phyloP scores from a whole-genome alignment of 2,797 vertebrate genomes.

The Pseudopleuronectes americanus region DNA sequence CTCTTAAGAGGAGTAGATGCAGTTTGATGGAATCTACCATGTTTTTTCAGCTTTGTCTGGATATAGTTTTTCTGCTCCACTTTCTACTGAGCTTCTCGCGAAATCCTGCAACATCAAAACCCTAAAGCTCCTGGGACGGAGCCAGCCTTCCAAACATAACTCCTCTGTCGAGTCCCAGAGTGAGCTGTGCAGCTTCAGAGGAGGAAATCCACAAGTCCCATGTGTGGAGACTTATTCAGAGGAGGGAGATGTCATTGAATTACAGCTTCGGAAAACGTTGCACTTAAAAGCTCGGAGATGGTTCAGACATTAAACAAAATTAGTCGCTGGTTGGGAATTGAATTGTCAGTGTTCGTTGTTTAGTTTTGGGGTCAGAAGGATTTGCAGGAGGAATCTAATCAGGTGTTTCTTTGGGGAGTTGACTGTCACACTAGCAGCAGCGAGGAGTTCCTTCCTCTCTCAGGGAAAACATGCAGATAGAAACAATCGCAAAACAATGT shows the following conservation, averaged over 20 bases:
- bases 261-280: conserved; percentile 26
- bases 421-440: background rate
- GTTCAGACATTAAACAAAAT: conserved; percentile 28
- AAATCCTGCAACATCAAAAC: conserved; percentile 59
- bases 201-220: conserved; percentile 43
- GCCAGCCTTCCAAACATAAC: conserved; percentile 49
- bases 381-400: conserved; percentile 11
- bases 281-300: conserved; percentile 16
- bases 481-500: background rate
- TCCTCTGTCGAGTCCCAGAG: conserved; percentile 30
- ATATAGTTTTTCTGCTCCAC: conserved; percentile 47
- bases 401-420: conserved; percentile 1
- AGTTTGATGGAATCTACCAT: conserved; percentile 28
- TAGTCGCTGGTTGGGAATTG: background rate
- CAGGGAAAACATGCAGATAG: conserved; percentile 1
- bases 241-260: conserved; percentile 25
- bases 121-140: conserved; percentile 58
- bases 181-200: conserved; percentile 43
- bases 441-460: conserved; percentile 1
- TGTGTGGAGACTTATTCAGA: conserved; percentile 29
- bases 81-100: conserved; percentile 37
- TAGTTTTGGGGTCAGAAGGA: conserved; percentile 16
- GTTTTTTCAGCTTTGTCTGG: conserved; percentile 26
- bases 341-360: conserved; percentile 1
- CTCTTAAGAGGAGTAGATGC: background rate